Conservation (phyloP, 2,888 invertebrate species). For the Limnephilus auricula region DNA sequence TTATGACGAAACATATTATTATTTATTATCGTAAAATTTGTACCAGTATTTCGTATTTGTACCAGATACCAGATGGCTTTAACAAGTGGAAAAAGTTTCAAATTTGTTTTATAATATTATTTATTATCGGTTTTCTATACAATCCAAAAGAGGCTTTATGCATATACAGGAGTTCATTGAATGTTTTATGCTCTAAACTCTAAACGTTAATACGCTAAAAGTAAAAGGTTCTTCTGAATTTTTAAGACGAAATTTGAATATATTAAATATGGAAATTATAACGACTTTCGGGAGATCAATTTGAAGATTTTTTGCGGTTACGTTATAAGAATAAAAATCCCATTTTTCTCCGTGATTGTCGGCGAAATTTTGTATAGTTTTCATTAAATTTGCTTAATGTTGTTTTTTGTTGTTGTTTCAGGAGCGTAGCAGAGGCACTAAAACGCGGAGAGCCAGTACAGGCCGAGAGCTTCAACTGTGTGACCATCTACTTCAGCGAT, state of each 20-base stretch:
- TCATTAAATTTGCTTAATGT: background rate
- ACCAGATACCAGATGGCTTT: no score
- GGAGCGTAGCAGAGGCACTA: slow-evolving; percentile 88
- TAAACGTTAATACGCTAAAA: no score
- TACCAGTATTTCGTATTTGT: no score
- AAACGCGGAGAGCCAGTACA: slow-evolving; percentile 88
- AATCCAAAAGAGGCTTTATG: no score
- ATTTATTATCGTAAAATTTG: no score
- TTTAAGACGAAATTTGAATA: background rate
- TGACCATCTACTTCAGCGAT: slow-evolving; percentile 91
- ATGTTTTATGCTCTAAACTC: no score
- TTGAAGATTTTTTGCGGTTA: background rate
- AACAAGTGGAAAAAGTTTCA: no score
- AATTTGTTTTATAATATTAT: no score
- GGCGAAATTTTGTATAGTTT: background rate
- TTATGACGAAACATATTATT: no score
- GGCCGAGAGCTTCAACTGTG: slow-evolving; percentile 89
- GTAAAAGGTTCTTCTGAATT: no score
- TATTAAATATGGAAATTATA: background rate
- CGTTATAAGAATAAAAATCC: background rate
- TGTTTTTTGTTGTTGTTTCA: slow-evolving; percentile 69
- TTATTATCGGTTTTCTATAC: no score
- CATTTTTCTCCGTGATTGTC: background rate
- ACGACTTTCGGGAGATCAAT: background rate
- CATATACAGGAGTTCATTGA: no score